phyloP scores from a whole-genome alignment of 2,888 invertebrate genomes.

The Megamerina dolium region DNA sequence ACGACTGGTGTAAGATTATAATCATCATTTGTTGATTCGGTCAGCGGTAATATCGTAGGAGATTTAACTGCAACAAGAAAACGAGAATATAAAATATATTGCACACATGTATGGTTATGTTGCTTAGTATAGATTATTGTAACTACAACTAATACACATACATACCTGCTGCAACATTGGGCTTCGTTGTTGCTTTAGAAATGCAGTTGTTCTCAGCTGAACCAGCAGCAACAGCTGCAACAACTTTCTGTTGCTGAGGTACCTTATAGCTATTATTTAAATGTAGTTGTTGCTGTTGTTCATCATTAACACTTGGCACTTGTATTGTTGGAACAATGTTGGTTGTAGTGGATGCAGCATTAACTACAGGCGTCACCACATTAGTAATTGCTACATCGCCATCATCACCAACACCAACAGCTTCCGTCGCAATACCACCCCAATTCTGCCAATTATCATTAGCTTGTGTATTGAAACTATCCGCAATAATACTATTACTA shows the following conservation, averaged over 20 bases:
- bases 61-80: slow-evolving; percentile 7
- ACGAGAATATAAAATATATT: no score
- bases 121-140: no score
- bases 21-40: slow-evolving; percentile 20
- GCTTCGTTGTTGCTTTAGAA: neutral
- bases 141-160: no score
- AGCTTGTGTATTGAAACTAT: slow-evolving; percentile 52
- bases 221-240: no score
- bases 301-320: slow-evolving; percentile 24
- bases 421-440: slow-evolving; percentile 48
- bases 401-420: slow-evolving; percentile 1
- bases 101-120: no score
- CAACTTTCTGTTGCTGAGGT: slow-evolving; percentile 10
- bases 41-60: slow-evolving; percentile 8
- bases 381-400: no score
- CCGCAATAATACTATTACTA: slow-evolving; percentile 50
- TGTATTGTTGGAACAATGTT: slow-evolving; percentile 17
- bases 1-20: slow-evolving; percentile 15
- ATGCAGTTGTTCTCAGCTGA: no score
- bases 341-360: slow-evolving; percentile 1
- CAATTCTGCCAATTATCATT: slow-evolving; percentile 57
- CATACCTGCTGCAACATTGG: neutral
- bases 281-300: slow-evolving; percentile 48
- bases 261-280: slow-evolving; percentile 17
- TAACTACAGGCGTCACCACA: slow-evolving; percentile 11